Conservation (phyloP, 2,113 vertebrate species). For the Lophochroa leadbeateri region DNA sequence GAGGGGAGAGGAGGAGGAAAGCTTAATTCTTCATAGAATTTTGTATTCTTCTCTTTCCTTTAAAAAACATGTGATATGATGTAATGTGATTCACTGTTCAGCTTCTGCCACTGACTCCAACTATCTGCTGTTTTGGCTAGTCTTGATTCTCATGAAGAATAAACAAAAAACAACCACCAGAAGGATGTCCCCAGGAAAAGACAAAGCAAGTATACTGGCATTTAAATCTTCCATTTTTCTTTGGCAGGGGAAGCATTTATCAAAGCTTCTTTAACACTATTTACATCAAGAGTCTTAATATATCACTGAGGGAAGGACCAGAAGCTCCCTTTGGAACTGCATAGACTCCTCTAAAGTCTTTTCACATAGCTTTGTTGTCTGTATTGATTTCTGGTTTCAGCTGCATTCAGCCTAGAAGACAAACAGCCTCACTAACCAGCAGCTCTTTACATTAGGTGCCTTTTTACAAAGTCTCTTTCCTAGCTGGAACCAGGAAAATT, state of each 20-base stretch:
- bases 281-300: not conserved
- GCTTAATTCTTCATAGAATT: not conserved
- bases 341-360: not conserved
- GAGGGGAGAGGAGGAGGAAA: not conserved
- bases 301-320: not conserved
- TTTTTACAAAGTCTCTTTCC: not conserved
- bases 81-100: not conserved
- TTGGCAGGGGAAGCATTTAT: not conserved
- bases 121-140: not conserved
- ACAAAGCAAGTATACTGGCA: not conserved
- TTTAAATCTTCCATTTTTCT: not conserved
- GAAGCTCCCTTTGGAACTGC: not conserved
- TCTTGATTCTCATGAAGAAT: not conserved
- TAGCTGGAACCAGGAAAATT: not conserved
- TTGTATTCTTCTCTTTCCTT: not conserved
- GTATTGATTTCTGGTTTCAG: conserved; percentile 4
- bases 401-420: not conserved
- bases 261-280: not conserved
- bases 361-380: not conserved
- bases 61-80: not conserved
- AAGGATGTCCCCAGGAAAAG: not conserved
- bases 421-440: not conserved
- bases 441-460: not conserved
- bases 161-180: not conserved
- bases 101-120: not conserved